Percentiles rank a stretch among this genome's conserved stretches.
Conservation (phyloP, 2,113 vertebrate genomes). For the Perca fluviatilis region DNA sequence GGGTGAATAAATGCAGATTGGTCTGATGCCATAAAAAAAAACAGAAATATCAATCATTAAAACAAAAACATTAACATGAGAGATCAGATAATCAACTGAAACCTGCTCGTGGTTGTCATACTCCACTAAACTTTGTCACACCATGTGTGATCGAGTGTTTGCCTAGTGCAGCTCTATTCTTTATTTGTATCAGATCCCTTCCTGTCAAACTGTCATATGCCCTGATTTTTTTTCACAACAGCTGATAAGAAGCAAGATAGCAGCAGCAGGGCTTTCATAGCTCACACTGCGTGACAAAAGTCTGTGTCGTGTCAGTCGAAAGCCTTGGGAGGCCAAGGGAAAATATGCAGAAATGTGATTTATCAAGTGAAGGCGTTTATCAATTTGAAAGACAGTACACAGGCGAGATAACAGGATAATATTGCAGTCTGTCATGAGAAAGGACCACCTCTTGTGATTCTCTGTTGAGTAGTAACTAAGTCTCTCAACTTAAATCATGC, state of each 20-base stretch:
- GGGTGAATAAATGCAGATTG: neutral
- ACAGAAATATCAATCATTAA: neutral
- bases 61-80: neutral
- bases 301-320: slow-evolving; percentile 52
- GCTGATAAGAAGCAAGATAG: slow-evolving; percentile 69
- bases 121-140: slow-evolving; percentile 38
- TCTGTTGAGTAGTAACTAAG: neutral
- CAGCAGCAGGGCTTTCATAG: slow-evolving; percentile 61
- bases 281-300: slow-evolving; percentile 62
- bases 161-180: slow-evolving; percentile 54
- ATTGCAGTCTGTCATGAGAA: slow-evolving; percentile 21
- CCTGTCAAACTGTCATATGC: slow-evolving; percentile 72
- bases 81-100: slow-evolving; percentile 10
- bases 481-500: slow-evolving; percentile 14
- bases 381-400: slow-evolving; percentile 23
- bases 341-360: slow-evolving; percentile 63
- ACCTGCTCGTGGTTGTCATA: slow-evolving; percentile 14
- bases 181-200: slow-evolving; percentile 75
- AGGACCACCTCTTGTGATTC: slow-evolving; percentile 13
- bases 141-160: slow-evolving; percentile 62
- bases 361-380: slow-evolving; percentile 50
- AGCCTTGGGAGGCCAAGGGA: slow-evolving; percentile 39
- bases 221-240: slow-evolving; percentile 70
- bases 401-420: slow-evolving; percentile 38
- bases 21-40: neutral